These are phyloP conservation scores for Harpegnathos saltator DNA, from an alignment of 1,140 invertebrate species.

Conservation along the genomic window DNA sequence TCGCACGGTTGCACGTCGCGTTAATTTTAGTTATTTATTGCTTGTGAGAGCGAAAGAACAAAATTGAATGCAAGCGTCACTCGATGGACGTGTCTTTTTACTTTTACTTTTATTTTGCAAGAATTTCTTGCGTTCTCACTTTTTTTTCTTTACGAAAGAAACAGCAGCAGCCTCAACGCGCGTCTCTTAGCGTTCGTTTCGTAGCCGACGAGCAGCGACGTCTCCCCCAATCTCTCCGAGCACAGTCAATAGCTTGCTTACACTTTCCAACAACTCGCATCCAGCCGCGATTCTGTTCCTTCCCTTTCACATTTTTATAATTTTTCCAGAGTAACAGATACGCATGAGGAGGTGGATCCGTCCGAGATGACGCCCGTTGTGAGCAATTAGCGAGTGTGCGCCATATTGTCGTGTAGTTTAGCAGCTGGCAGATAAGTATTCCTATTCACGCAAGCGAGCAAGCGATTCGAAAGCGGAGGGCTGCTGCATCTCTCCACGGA, in stretches of 20 bases:
- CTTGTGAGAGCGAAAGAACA: no score
- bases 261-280: constrained; percentile 24
- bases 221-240: constrained; percentile 1
- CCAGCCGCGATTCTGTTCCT: constrained; percentile 1
- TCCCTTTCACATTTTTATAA: constrained; percentile 56
- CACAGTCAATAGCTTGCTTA: constrained; percentile 25
- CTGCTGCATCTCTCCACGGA: no score
- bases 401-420: constrained; percentile 31
- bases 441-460: constrained; percentile 4
- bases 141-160: not conserved
- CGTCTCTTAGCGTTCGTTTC: not conserved
- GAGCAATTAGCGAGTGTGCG: constrained; percentile 22
- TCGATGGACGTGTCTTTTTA: no score
- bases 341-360: constrained; percentile 26
- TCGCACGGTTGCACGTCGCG: no score
- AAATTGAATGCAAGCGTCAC: no score
- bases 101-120: no score
- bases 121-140: no score
- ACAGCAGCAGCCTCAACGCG: not conserved
- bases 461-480: no score
- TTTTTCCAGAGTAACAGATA: constrained; percentile 68
- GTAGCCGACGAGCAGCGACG: not conserved
- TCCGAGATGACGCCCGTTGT: not conserved
- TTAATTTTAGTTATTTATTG: no score
- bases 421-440: constrained; percentile 41